These are phyloP conservation scores for Prionchulus punctatus DNA, from an alignment of 2,888 invertebrate genomes.

Conservation along the genomic window DNA sequence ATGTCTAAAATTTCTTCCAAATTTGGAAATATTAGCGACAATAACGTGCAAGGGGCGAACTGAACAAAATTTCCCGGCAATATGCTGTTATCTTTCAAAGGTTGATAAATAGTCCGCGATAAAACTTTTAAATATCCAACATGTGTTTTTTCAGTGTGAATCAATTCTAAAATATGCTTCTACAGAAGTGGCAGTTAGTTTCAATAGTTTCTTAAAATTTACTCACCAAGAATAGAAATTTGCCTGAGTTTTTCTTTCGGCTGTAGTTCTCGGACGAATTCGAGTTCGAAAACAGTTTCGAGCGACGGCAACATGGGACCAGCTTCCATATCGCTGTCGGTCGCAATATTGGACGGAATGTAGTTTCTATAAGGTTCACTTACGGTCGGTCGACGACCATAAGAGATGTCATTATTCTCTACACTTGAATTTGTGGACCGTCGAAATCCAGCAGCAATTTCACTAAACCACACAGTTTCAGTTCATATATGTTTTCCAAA, in stretches of 20 bases:
- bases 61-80: not conserved
- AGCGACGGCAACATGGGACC: constrained; percentile 59
- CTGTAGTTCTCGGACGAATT: constrained; percentile 53
- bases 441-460: too few relatives aligned
- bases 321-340: constrained; percentile 19
- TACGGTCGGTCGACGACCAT: too few relatives aligned
- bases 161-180: not conserved
- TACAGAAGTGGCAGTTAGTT: too few relatives aligned
- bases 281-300: constrained; percentile 57
- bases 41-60: not conserved
- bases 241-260: constrained; percentile 71
- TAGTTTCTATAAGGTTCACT: too few relatives aligned
- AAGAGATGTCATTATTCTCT: too few relatives aligned
- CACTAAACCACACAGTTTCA: too few relatives aligned
- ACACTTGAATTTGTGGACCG: too few relatives aligned
- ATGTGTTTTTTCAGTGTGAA: not conserved
- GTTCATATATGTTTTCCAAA: too few relatives aligned
- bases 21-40: not conserved
- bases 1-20: not conserved
- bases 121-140: not conserved
- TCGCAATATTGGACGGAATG: too few relatives aligned
- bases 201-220: too few relatives aligned
- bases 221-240: constrained; percentile 76
- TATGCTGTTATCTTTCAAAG: not conserved
- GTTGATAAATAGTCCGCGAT: not conserved